These are phyloP conservation scores for Gasteruption jaculator DNA, from an alignment of 2,888 invertebrate species.

Conservation along the genomic window DNA sequence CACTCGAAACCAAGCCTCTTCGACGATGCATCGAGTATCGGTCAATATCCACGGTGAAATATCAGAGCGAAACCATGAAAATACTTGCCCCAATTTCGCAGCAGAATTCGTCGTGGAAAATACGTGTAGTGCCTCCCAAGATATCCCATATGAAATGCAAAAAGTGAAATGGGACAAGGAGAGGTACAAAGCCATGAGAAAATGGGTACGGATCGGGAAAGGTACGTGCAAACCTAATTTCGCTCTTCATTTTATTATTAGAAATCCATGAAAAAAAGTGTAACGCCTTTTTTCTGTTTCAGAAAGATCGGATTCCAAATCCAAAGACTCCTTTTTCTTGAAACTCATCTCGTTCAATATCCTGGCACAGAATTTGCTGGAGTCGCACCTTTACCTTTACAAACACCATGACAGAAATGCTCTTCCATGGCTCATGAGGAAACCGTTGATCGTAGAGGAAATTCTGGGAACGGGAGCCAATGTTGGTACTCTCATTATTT, in stretches of 20 bases:
- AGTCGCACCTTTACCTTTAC: slow-evolving; percentile 72
- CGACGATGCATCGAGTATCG: no score
- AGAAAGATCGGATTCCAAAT: slow-evolving; percentile 32
- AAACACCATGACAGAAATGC: slow-evolving; percentile 55
- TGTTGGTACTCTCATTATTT: slow-evolving; percentile 55
- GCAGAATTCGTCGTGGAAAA: no score
- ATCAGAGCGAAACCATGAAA: no score
- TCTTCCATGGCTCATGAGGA: slow-evolving; percentile 70
- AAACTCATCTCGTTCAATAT: slow-evolving; percentile 84
- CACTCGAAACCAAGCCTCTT: slow-evolving; percentile 19
- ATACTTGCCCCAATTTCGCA: no score
- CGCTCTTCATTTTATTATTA: slow-evolving; percentile 4
- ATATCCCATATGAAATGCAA: slow-evolving; percentile 12
- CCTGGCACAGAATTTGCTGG: slow-evolving; percentile 76
- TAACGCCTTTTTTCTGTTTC: slow-evolving; percentile 16
- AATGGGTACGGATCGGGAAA: slow-evolving; percentile 33
- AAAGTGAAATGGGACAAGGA: slow-evolving; percentile 23
- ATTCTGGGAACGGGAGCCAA: slow-evolving; percentile 58
- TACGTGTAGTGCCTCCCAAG: no score
- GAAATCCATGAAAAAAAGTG: not conserved
- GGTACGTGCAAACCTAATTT: slow-evolving; percentile 30
- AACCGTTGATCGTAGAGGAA: slow-evolving; percentile 57
- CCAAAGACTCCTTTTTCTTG: slow-evolving; percentile 56
- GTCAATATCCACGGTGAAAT: no score
- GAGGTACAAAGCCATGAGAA: slow-evolving; percentile 37